Evolutionary conservation across 2,888 invertebrate genomes (phyloP), one percentile per base, ranked within the genome.

Genomic region (Melieria omissa): DNA sequence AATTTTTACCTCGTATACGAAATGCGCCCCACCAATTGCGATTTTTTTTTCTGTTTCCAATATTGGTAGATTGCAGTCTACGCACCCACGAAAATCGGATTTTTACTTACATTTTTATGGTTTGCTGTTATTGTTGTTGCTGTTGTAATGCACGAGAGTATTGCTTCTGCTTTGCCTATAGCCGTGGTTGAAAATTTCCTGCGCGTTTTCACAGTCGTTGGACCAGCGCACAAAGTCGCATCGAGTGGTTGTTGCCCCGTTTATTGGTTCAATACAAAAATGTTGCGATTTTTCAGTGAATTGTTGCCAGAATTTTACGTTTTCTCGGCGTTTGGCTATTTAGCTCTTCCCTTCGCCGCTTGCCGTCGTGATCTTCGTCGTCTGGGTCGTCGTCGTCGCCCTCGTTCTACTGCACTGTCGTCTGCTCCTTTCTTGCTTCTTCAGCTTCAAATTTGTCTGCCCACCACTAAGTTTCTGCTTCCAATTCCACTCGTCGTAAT

Each of bases 131-230:
- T 29, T 29, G 29, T 67, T 55, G 5, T 55, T 55, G n/a, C 52
- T 63, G 61, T 66, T 64, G 70, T 70, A 72, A 72, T 69, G 61
- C 65, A 73, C 68, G 62, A 57, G 54, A 57, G 45, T 70, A 70
- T 63, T 70, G 67, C 70, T 73, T 73, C 16, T 44, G 49, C 60
- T 61, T 58, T 49, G 14, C 52, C 12, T 55, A 5, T 55, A 29
- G 55, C 29, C 29, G 14, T 55, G 55, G 42, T 52, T 60, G 29
- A n/a, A 67, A 61, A 45, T 47, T 42, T 67, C 49, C 44, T 60
- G 49, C 60, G 16, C 10, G 60, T 61, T 49, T 8, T 42, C n/a
- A 9, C 44, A 14, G 42, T 52, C 14, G 42, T 54, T 44, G 42
- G 9, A 10, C 47, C 60, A 60, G 52, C 52, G 52, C 44, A 10